Evolutionary conservation across 2,888 invertebrate species (phyloP), one percentile per base, ranked within the genome.

Genomic region (Caenorhabditis parvicauda): DNA sequence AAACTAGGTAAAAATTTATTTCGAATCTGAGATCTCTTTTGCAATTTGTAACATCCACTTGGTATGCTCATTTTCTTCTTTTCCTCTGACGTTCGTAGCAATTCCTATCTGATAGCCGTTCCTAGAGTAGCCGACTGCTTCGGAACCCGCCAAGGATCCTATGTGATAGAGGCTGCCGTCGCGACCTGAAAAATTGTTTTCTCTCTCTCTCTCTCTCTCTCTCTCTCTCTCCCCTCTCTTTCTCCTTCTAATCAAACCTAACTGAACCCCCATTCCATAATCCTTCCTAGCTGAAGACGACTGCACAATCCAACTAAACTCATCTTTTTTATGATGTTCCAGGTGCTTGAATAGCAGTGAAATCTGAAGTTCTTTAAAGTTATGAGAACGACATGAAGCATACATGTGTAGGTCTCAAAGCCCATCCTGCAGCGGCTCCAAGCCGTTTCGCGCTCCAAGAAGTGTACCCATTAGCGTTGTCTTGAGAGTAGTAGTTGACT

Each of bases 401-500:
- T 6, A 66, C 70, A 49, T 65, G 58, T 48, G 46, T 49, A 7
- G 68, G 59, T 24, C 38, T 62, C 52, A 74, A 57, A 3, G 67
- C 61, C 74, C 74, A 74, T 32, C 74, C 74, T 2, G 74, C 71
- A n/a, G 74, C 74, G 1, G 74, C 54, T 48, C 64, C 66, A 39
- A 74, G 38, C 32, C 72, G 55, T 12, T 24, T 44, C 3, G 71
- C 62, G 49, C 59, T 65, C 74, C 74, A 74, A 28, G 67, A 70
- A 29, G 67, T 65, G 58, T 74, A 74, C 9, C 71, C 68, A 44
- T 70, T 72, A 7, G 74, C 74, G 47, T 74, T 74, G 52, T 72
- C 74, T 27, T 72, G 71, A 2, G 74, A 74, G 47, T 74, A 74
- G 42, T 74, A 74, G 22, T 59, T 54, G 1, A 64, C 70, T 70